Evolutionary conservation across 2,797 vertebrate species (phyloP), one percentile per base, ranked within the genome.

Genomic region (Pantherophis vulpinus): DNA sequence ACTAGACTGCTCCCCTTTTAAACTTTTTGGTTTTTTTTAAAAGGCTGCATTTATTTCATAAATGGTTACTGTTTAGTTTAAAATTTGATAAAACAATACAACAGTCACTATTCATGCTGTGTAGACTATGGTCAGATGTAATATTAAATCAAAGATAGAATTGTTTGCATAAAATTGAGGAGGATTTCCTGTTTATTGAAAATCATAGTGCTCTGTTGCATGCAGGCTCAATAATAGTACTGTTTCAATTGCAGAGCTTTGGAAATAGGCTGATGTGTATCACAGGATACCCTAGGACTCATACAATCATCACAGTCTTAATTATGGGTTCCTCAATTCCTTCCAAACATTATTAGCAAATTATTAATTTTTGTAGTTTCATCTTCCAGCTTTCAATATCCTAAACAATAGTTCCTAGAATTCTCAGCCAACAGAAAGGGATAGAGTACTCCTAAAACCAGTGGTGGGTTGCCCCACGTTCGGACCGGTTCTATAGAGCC

Each of bases 1-100:
- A 95, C 96, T 95, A 60, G 95, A 91, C 91, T 93, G 90, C 87
- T 89, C 83, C 91, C 10, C 89, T 58, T 94, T 95, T 96, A 90
- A 95, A 90, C 93, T 63, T 96, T 96, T 95, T 96, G 70, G 51
- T 56, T 70, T 95, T 12, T 42, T 12, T 42, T 12, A 95, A 92
- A 94, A 93, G 87, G 88, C 88, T 92, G 58, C 10, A 93, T 29
- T 93, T 27, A 93, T 94, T 91, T 94, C 89, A 95, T 88, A 95
- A 94, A 93, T 86, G n/a, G 90, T 94, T 95, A 47, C 92, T 90
- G 42, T 70, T 20, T 63, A 83, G 16, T 47, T 54, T 60, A 91
- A 93, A 5, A 23, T 88, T 29, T 79, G 86, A 32, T 42, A 87
- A 70, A 42, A 42, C n/a, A 54, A 29, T n/a, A 20, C 9, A 66